Conservation (phyloP, 1,140 invertebrate species). For the Cotesia typhae region DNA sequence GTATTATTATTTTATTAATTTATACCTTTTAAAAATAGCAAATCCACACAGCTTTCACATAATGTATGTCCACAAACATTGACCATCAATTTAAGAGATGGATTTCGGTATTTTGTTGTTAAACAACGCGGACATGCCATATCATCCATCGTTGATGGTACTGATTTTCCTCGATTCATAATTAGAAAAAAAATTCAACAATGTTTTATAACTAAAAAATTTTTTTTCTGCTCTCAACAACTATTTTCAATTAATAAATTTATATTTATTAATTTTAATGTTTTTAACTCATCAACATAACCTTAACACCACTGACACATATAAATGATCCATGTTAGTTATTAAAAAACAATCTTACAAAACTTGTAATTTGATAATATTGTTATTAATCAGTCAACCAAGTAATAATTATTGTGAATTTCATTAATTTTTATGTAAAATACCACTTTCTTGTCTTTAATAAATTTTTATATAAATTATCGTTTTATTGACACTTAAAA, state of each 20-base stretch:
- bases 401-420: neutral
- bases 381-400: neutral
- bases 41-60: slow-evolving; percentile 96
- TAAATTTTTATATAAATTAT: too few species aligned
- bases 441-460: too few species aligned
- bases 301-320: neutral
- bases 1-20: neutral
- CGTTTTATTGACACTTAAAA: too few species aligned
- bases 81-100: slow-evolving; percentile 95
- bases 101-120: slow-evolving; percentile 98
- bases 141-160: slow-evolving; percentile 75
- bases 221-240: neutral
- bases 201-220: neutral
- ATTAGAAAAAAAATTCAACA: neutral
- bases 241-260: too few species aligned
- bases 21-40: slow-evolving; percentile 91
- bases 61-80: slow-evolving; percentile 98
- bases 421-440: too few species aligned
- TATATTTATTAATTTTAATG: too few species aligned
- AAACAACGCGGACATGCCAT: slow-evolving; percentile 96
- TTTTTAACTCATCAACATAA: neutral
- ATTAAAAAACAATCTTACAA: too few species aligned
- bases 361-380: neutral
- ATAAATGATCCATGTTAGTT: neutral
- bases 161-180: neutral